These are phyloP conservation scores for Zygothrica quintamaculata DNA, from an alignment of 2,888 invertebrate species.

Conservation along the genomic window DNA sequence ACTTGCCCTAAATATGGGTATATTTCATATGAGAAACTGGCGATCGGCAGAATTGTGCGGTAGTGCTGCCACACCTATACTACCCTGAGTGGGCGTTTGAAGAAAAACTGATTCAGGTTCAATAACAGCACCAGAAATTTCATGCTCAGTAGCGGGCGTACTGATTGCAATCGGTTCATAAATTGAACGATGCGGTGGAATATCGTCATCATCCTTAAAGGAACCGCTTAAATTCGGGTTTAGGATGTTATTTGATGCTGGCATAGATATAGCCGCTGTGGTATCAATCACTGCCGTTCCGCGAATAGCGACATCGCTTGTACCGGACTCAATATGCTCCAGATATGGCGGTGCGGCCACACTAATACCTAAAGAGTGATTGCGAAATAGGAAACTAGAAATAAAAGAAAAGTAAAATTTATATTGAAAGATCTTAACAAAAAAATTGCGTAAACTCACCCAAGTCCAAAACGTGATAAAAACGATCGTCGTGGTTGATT, in stretches of 20 bases:
- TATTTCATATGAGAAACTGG: constrained; percentile 69
- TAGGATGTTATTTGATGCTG: constrained; percentile 84
- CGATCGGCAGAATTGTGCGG: constrained; percentile 67
- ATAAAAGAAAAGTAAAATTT: background rate
- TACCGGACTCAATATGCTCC: constrained; percentile 66
- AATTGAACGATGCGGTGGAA: constrained; percentile 80
- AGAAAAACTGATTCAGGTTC: constrained; percentile 78
- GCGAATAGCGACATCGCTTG: constrained; percentile 20
- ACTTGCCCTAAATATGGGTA: constrained; percentile 16
- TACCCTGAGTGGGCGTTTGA: constrained; percentile 82
- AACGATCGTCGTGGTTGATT: constrained; percentile 59
- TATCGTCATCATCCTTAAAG: constrained; percentile 82
- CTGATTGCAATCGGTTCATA: constrained; percentile 81
- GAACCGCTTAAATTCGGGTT: constrained; percentile 85
- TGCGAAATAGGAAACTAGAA: constrained; percentile 64
- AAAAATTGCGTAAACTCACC: constrained; percentile 60
- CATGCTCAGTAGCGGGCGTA: constrained; percentile 58
- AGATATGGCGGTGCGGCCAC: constrained; percentile 81
- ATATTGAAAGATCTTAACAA: background rate
- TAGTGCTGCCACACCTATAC: constrained; percentile 83
- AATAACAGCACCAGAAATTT: constrained; percentile 23
- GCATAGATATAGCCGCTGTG: constrained; percentile 51
- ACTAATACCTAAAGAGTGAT: constrained; percentile 63
- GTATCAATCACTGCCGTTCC: constrained; percentile 35
- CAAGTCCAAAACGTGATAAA: constrained; percentile 76